Conservation (phyloP, 2,888 invertebrate genomes). For the Monopis laevigella region DNA sequence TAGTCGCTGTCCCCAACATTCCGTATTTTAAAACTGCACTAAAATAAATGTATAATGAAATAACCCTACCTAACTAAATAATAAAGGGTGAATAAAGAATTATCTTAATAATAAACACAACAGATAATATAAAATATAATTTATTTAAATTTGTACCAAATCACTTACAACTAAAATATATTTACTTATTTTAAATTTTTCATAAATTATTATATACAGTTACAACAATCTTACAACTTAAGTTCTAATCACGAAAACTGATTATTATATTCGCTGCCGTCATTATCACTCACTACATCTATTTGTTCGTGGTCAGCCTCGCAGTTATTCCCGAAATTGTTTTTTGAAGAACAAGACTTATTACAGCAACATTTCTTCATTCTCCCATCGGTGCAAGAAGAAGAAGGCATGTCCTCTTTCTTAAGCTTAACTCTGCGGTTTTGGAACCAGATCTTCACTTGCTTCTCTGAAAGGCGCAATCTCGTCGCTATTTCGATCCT, state of each 20-base stretch:
- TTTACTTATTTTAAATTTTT: slow-evolving; percentile 19
- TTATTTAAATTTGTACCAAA: slow-evolving; percentile 48
- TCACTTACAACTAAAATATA: too few relatives aligned
- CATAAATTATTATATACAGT: slow-evolving; percentile 51
- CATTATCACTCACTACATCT: slow-evolving; percentile 49
- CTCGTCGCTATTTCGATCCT: slow-evolving; percentile 94
- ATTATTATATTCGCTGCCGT: neutral
- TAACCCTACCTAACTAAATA: too few relatives aligned
- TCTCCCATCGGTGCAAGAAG: slow-evolving; percentile 31
- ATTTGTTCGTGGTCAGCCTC: slow-evolving; percentile 52
- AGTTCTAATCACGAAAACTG: neutral
- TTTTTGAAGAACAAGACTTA: slow-evolving; percentile 40
- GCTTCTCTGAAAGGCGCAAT: slow-evolving; percentile 89
- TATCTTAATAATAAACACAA: neutral
- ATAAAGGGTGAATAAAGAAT: too few relatives aligned
- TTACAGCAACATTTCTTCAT: slow-evolving; percentile 49
- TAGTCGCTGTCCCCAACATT: too few relatives aligned
- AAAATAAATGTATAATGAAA: too few relatives aligned
- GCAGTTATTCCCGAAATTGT: slow-evolving; percentile 32
- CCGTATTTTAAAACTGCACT: too few relatives aligned
- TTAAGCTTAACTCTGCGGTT: slow-evolving; percentile 93
- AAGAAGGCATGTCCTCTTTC: slow-evolving; percentile 78
- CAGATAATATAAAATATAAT: slow-evolving; percentile 40
- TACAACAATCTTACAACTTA: neutral
- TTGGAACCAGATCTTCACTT: slow-evolving; percentile 96